These are phyloP conservation scores for Spermophilus dauricus DNA, from an alignment of 2,113 vertebrate genomes.

Conservation along the genomic window DNA sequence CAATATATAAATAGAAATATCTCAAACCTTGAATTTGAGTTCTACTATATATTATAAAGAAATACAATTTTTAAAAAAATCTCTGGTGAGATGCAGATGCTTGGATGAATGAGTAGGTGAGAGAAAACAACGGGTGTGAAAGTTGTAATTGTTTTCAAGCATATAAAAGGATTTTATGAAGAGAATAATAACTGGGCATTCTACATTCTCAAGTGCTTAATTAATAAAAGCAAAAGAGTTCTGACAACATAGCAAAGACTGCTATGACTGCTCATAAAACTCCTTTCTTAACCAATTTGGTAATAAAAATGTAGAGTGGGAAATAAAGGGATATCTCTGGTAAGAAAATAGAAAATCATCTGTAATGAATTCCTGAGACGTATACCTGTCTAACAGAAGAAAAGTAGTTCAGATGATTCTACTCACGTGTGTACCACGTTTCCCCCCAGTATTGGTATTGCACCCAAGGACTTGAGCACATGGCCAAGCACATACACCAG, in stretches of 20 bases:
- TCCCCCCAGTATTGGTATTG: constrained; percentile 94
- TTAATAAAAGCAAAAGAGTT: constrained; percentile 13
- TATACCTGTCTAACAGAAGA: not conserved
- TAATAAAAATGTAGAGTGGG: constrained; percentile 3
- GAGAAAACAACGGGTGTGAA: not conserved
- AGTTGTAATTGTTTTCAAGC: constrained; percentile 36
- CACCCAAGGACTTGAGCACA: constrained; percentile 96
- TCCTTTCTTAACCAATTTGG: constrained; percentile 2
- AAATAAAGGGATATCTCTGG: constrained; percentile 29
- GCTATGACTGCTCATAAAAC: not conserved
- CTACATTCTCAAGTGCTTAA: not conserved
- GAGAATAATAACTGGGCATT: constrained; percentile 2
- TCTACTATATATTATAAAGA: constrained; percentile 18
- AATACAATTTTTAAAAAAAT: not conserved
- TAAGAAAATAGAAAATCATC: constrained; percentile 42
- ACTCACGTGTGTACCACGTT: constrained; percentile 94
- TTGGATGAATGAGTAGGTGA: not conserved
- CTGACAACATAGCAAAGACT: constrained; percentile 33
- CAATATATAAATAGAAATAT: constrained; percentile 22
- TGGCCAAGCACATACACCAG: constrained; percentile 97
- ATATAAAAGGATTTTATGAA: constrained; percentile 33
- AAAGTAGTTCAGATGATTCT: constrained; percentile 28
- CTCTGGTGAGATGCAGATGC: not conserved
- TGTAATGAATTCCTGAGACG: constrained; percentile 38
- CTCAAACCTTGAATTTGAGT: not conserved